Percentiles rank a stretch among this genome's conserved stretches.
Evolutionary conservation across 1,140 invertebrate genomes (phyloP).

Genomic region (Patella vulgata): DNA sequence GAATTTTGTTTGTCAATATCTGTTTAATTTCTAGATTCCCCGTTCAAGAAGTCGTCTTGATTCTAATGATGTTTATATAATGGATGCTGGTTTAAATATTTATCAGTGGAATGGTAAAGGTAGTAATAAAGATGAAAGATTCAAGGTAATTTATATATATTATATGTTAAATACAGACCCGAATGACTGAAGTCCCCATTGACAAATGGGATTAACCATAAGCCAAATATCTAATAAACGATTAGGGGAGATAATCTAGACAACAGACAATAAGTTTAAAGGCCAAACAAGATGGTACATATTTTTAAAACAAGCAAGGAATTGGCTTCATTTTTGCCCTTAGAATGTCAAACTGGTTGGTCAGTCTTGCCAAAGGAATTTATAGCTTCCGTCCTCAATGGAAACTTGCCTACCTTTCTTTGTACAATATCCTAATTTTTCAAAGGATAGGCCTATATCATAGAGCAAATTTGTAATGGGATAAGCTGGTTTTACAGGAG

Average conservation of each 20-base stretch:
- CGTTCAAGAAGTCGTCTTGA: conserved; percentile 66
- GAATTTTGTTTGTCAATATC: neutral
- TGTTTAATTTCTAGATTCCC: conserved; percentile 20
- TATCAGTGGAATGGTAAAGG: conserved; percentile 75
- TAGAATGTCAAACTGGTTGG: no score
- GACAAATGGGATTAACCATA: neutral
- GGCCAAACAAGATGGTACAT: neutral
- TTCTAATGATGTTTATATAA: conserved; percentile 89
- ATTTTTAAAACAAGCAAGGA: neutral
- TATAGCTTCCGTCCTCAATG: no score
- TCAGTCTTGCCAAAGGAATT: no score
- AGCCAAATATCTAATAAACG: neutral
- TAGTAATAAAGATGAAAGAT: conserved; percentile 63
- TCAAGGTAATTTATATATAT: conserved; percentile 42
- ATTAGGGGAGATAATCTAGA: neutral
- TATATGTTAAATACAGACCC: neutral
- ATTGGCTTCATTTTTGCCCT: neutral
- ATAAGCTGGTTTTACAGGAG: no score
- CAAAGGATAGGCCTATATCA: no score
- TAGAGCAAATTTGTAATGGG: no score
- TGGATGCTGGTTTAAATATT: conserved; percentile 83
- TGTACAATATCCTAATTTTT: no score
- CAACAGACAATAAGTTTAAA: neutral
- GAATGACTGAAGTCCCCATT: neutral
- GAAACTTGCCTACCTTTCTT: no score